Evolutionary conservation across 2,797 vertebrate genomes (phyloP), one percentile per base, ranked within the genome.

Genomic region (Hephaestus fuliginosus): DNA sequence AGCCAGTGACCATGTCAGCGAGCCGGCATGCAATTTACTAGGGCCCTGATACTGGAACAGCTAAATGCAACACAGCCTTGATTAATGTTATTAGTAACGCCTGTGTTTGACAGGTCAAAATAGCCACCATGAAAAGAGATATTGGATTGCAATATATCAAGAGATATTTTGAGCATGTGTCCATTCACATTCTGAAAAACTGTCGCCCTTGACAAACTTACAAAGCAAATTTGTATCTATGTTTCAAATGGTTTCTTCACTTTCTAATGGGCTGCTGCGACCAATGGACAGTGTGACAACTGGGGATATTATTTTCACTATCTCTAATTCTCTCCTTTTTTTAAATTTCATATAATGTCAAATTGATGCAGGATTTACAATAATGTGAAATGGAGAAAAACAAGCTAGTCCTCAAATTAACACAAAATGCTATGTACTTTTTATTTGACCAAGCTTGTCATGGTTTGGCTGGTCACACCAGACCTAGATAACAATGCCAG

Each of bases 31-130:
- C 61, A 68, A 46, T 44, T 22, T 55, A 74, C 20, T 15, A 33
- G 55, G 28, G 25, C 63, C 36, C 28, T 44, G 52, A 71, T 64
- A 66, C 46, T 53, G 68, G 20, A 62, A 20, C 49, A 14, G 48
- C 15, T 18, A 65, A 77, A 66, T 66, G 33, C 33, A 79, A 60
- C 55, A 75, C 41, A 65, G 48, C 55, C 63, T 52, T 72, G 76
- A 68, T 74, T 60, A 25, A 79, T 78, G 14, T 41, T 61, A 28
- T 80, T 43, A 70, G 74, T 80, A 60, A 64, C 46, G 51, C 49
- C 63, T 78, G 70, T 51, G 68, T 77, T 74, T 74, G 63, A 85
- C 48, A 62, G 33, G 28, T 25, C 52, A 55, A 70, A 78, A 60
- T 41, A 77, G 68, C 22, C 41, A 20, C 57, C 15, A 14, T n/a